These are phyloP conservation scores for Protobothrops flavoviridis DNA, from an alignment of 2,113 vertebrate species.

Conservation along the genomic window DNA sequence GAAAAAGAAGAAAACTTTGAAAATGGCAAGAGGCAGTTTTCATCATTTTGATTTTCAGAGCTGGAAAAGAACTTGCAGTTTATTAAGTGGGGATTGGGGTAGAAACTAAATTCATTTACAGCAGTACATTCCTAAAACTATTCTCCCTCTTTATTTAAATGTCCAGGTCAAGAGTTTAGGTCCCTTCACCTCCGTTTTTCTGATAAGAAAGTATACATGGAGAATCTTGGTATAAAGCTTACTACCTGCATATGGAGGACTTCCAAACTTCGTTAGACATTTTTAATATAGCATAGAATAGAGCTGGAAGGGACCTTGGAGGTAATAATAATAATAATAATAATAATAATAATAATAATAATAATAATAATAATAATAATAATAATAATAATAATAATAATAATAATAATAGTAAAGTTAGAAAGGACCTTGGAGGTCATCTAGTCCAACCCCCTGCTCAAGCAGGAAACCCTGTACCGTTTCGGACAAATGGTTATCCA, in stretches of 20 bases:
- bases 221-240: not conserved
- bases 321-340: too few species aligned
- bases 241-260: not conserved
- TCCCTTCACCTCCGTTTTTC: not conserved
- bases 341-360: too few species aligned
- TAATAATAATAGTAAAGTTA: too few species aligned
- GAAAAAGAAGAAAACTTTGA: too few species aligned
- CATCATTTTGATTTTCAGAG: not conserved
- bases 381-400: too few species aligned
- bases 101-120: not conserved
- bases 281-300: not conserved
- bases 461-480: too few species aligned
- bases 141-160: not conserved
- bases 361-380: too few species aligned
- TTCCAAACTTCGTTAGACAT: not conserved
- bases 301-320: not conserved
- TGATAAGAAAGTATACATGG: not conserved
- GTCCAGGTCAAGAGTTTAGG: not conserved
- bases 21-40: not conserved
- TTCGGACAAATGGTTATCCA: too few species aligned
- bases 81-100: too few species aligned
- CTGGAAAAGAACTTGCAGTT: not conserved
- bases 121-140: not conserved
- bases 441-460: not conserved
- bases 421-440: not conserved